Evolutionary conservation across 2,888 invertebrate species (phyloP).

Genomic region (Athetis lepigone): DNA sequence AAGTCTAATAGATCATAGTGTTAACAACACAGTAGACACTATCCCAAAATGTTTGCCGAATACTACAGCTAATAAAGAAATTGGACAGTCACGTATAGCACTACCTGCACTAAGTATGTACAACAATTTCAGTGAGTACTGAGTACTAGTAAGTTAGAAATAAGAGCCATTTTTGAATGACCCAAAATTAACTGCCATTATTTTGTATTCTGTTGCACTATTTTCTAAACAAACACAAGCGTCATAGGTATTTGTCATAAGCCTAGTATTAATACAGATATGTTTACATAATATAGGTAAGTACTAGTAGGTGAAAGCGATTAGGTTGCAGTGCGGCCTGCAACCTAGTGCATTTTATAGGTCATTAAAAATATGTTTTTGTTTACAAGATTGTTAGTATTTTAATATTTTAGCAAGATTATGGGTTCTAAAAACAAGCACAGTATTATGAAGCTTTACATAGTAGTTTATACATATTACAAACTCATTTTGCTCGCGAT

Average conservation of each 20-base stretch:
- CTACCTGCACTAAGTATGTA: constrained; percentile 48
- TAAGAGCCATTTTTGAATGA: constrained; percentile 1
- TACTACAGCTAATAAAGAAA: no score
- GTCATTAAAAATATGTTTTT: not conserved
- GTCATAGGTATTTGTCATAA: no score
- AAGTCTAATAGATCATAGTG: no score
- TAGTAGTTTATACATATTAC: constrained; percentile 5
- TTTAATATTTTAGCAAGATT: constrained; percentile 22
- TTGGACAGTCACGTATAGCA: constrained; percentile 16
- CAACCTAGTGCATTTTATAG: not conserved
- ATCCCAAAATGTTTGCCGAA: not conserved
- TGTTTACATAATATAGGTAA: no score
- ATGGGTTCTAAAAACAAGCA: constrained; percentile 23
- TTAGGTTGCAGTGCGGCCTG: not conserved
- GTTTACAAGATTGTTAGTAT: constrained; percentile 19
- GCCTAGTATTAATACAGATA: no score
- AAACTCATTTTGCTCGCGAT: no score
- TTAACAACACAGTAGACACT: not conserved
- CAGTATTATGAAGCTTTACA: constrained; percentile 18
- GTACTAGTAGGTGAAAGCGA: not conserved
- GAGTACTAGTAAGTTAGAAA: not conserved
- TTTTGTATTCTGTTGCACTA: no score
- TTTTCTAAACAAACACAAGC: no score
- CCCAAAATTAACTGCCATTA: not conserved
- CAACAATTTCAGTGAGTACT: not conserved